phyloP scores from a whole-genome alignment of 2,888 invertebrate species.

The Leucophora obtusa region DNA sequence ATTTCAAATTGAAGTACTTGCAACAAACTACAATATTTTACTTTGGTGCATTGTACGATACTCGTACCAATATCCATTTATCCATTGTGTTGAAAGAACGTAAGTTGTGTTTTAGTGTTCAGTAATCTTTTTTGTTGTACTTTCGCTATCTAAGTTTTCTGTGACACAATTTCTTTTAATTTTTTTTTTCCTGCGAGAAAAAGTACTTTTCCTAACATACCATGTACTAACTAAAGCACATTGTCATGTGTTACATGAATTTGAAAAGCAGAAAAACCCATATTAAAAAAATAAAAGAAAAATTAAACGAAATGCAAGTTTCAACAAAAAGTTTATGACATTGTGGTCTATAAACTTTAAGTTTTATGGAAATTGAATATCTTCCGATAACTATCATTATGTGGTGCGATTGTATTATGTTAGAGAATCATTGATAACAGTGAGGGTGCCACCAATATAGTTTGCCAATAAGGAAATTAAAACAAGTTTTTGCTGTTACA shows the following conservation, averaged over 20 bases:
- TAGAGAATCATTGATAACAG: neutral
- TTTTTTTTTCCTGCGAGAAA: neutral
- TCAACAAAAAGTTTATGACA: constrained; percentile 14
- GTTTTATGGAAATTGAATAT: constrained; percentile 31
- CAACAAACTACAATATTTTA: neutral
- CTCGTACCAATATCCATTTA: constrained; percentile 45
- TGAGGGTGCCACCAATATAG: neutral
- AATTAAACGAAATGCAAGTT: neutral
- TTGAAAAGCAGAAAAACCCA: constrained; percentile 30
- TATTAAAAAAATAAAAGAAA: neutral
- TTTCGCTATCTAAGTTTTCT: constrained; percentile 40
- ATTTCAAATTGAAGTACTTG: neutral
- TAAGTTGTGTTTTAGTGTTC: constrained; percentile 31
- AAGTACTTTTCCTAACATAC: constrained; percentile 50
- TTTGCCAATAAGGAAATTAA: neutral
- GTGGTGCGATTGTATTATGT: constrained; percentile 1
- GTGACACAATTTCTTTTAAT: constrained; percentile 55
- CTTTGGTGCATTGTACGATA: constrained; percentile 14
- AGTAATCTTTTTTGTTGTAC: constrained; percentile 40
- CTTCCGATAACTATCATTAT: constrained; percentile 32
- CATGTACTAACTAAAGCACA: constrained; percentile 39
- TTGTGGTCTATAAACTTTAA: constrained; percentile 32
- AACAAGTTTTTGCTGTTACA: neutral
- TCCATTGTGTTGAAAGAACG: constrained; percentile 44
- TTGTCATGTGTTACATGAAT: constrained; percentile 62